These are phyloP conservation scores for Crematogaster levior DNA, from an alignment of 2,888 invertebrate genomes.

Conservation along the genomic window DNA sequence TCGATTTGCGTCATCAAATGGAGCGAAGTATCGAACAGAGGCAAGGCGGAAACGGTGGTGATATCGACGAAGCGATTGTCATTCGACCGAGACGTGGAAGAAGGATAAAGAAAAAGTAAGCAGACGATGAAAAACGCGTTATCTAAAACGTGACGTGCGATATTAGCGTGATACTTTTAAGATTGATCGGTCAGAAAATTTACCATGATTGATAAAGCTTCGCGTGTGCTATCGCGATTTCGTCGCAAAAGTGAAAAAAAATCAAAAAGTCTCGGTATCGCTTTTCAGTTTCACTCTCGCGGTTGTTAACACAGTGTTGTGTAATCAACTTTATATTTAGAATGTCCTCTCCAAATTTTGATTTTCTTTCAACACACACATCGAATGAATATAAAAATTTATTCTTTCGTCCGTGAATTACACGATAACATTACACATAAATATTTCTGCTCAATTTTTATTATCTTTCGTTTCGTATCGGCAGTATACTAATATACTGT, in stretches of 20 bases:
- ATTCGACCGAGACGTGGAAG: conserved; percentile 40
- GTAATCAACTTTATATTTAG: background rate
- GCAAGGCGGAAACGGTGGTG: conserved; percentile 49
- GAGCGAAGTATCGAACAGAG: conserved; percentile 50
- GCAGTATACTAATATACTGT: no score
- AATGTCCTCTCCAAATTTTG: background rate
- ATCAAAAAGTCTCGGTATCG: background rate
- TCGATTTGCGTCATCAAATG: conserved; percentile 72
- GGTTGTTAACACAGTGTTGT: background rate
- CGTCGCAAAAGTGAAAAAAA: conserved; percentile 35
- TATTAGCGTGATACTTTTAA: conserved; percentile 67
- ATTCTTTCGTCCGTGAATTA: background rate
- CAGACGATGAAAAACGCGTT: conserved; percentile 57
- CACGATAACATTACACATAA: background rate
- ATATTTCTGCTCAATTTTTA: background rate
- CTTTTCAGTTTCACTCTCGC: background rate
- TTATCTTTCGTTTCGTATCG: background rate
- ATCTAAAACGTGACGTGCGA: conserved; percentile 57
- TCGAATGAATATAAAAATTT: background rate
- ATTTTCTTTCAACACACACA: background rate
- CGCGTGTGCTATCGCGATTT: conserved; percentile 59
- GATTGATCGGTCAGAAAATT: conserved; percentile 58
- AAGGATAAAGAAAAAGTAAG: conserved; percentile 37
- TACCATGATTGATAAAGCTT: conserved; percentile 66
- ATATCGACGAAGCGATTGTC: conserved; percentile 41